phyloP scores from a whole-genome alignment of 2,113 vertebrate species.

The Lampris incognitus region DNA sequence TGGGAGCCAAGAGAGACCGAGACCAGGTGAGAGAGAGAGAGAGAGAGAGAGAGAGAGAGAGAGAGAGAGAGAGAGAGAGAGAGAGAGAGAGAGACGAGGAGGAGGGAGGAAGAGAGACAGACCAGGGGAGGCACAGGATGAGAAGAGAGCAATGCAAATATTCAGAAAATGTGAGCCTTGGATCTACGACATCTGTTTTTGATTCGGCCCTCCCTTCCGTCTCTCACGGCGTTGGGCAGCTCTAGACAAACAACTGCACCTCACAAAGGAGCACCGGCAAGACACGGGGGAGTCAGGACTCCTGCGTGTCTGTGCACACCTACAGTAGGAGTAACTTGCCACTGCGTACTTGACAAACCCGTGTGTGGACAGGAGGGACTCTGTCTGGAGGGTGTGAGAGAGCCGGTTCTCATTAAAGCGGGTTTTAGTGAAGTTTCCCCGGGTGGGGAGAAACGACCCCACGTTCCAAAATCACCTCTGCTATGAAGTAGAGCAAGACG shows the following conservation, averaged over 20 bases:
- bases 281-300: conserved; percentile 2
- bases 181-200: conserved; percentile 71
- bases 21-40: conserved; percentile 11
- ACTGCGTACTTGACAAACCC: conserved; percentile 8
- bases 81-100: conserved; percentile 5
- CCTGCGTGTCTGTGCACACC: conserved; percentile 29
- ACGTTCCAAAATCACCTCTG: conserved; percentile 34
- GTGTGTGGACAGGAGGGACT: conserved; percentile 3
- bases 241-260: conserved; percentile 60
- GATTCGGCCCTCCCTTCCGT: conserved; percentile 38
- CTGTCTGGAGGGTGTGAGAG: conserved; percentile 8
- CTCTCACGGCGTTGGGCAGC: conserved; percentile 36
- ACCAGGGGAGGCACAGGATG: too few species aligned
- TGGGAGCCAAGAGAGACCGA: conserved; percentile 28
- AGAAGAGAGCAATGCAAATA: conserved; percentile 34
- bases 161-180: conserved; percentile 54
- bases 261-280: conserved; percentile 15
- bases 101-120: conserved; percentile 4
- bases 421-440: neutral
- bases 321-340: conserved; percentile 42
- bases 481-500: conserved; percentile 1
- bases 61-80: neutral
- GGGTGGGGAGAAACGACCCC: conserved; percentile 9
- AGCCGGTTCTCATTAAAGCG: neutral
- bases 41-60: conserved; percentile 7